phyloP scores from a whole-genome alignment of 2,797 vertebrate species.

The Rhinoraja longicauda region DNA sequence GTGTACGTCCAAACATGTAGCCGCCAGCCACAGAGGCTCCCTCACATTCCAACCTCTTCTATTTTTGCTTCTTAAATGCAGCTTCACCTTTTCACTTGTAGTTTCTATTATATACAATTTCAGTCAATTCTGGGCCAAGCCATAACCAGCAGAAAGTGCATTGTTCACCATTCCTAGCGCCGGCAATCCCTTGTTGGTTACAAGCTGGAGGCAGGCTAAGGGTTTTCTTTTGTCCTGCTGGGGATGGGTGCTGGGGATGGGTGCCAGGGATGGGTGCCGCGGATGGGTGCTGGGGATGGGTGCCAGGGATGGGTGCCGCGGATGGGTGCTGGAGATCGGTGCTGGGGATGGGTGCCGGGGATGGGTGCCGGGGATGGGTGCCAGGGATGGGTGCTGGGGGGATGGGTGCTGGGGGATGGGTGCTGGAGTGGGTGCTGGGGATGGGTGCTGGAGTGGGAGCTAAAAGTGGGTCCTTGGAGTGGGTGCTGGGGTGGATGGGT shows the following conservation, averaged over 20 bases:
- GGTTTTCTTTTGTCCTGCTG: not conserved
- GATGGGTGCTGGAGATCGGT: no score
- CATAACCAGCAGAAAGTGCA: not conserved
- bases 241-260: not conserved
- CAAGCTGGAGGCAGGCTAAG: not conserved
- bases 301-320: no score
- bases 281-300: no score
- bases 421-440: no score
- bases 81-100: not conserved
- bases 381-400: no score
- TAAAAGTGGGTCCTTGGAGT: no score
- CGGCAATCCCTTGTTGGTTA: not conserved
- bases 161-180: not conserved
- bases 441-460: no score
- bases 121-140: not conserved
- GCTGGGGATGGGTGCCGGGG: no score
- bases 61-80: not conserved
- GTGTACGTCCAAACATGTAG: not conserved
- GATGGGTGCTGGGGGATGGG: no score
- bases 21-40: not conserved
- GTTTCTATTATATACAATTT: slow-evolving; percentile 1
- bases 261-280: no score
- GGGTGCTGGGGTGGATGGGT: no score
- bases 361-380: no score
- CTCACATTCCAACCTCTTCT: not conserved